Percentiles rank a stretch among this genome's conserved stretches.
Evolutionary conservation across 2,113 vertebrate genomes (phyloP).

Genomic region (Pyrgilauda ruficollis): DNA sequence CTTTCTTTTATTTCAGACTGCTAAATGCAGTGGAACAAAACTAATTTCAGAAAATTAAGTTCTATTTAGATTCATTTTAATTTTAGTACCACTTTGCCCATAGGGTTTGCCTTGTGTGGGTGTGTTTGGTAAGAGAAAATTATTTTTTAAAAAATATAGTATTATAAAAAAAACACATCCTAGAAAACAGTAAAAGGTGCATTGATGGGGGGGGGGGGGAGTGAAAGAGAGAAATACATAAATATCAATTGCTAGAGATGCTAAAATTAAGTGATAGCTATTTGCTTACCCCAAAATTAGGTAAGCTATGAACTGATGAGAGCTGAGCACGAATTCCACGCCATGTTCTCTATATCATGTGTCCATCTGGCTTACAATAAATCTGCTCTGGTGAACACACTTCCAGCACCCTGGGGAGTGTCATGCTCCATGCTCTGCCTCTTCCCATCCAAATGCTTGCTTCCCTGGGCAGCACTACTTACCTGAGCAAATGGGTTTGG

Average conservation of each 20-base stretch:
- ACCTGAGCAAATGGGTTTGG: not conserved
- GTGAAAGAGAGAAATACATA: not conserved
- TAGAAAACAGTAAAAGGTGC: not conserved
- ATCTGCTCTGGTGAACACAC: not conserved
- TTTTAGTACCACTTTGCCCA: not conserved
- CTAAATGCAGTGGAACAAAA: conserved; percentile 46
- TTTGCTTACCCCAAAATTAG: not conserved
- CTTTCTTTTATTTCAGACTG: conserved; percentile 1
- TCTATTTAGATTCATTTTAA: conserved; percentile 34
- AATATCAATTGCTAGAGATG: not conserved
- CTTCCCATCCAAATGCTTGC: not conserved
- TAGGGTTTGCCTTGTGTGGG: not conserved
- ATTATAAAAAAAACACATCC: not conserved
- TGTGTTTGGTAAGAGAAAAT: not conserved
- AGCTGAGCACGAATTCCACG: not conserved
- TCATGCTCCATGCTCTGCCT: not conserved
- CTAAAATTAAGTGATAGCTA: not conserved
- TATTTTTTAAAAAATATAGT: not conserved
- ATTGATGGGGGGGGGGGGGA: not conserved
- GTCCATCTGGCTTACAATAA: not conserved
- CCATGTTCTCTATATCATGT: rapidly evolving
- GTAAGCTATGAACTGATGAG: not conserved
- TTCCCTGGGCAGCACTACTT: not conserved
- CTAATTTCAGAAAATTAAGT: conserved; percentile 32
- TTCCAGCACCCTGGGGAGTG: not conserved